Conservation (phyloP, 1,140 invertebrate genomes). For the Procambarus clarkii region DNA sequence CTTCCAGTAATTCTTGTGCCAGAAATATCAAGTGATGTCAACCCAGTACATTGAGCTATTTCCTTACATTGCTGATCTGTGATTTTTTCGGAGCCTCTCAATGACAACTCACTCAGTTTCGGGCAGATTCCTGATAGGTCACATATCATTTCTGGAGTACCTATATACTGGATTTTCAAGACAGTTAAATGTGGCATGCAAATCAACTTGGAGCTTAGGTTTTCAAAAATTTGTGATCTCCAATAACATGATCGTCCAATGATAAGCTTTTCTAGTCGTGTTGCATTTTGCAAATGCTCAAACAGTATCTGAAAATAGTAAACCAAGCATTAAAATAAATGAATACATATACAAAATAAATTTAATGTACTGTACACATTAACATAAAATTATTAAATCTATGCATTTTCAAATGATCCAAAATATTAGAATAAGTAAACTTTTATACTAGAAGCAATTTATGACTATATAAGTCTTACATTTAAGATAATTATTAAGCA, state of each 20-base stretch:
- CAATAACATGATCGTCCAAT: constrained; percentile 66
- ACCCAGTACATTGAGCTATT: constrained; percentile 43
- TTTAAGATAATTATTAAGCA: too few species aligned
- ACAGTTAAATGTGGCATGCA: constrained; percentile 37
- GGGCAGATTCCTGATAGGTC: constrained; percentile 57
- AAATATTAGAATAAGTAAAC: background rate
- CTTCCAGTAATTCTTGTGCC: constrained; percentile 70
- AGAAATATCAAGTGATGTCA: constrained; percentile 58
- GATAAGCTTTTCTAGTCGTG: constrained; percentile 34
- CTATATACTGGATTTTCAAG: constrained; percentile 68
- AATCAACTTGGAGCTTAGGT: constrained; percentile 42
- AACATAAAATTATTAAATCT: background rate
- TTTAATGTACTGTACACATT: background rate
- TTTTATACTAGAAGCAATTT: background rate
- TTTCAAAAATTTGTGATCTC: constrained; percentile 57
- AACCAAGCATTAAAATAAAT: background rate
- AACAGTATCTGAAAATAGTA: constrained; percentile 48
- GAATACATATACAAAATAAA: background rate
- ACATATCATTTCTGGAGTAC: constrained; percentile 65
- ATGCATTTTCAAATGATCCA: too few species aligned
- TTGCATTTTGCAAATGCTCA: constrained; percentile 52
- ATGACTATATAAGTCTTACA: too few species aligned
- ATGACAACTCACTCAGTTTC: constrained; percentile 49
- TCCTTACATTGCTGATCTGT: constrained; percentile 54
- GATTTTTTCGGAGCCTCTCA: constrained; percentile 67